These are phyloP conservation scores for Semnornis frantzii DNA, from an alignment of 2,113 vertebrate species.

Conservation along the genomic window DNA sequence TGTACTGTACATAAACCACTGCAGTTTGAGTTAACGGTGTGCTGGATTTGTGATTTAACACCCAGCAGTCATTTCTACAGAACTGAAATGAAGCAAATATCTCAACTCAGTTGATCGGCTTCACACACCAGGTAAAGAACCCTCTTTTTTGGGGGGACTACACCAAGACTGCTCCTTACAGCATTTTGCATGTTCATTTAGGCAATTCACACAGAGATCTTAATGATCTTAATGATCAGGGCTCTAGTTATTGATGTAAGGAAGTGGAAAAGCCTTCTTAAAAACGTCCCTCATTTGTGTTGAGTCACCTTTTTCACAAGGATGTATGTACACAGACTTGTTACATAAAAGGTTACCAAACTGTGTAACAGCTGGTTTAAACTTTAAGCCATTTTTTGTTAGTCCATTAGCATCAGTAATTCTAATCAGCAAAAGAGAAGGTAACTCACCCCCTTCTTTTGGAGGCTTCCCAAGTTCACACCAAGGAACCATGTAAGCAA, in stretches of 20 bases:
- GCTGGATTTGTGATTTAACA: too few species aligned
- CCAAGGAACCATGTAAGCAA: conserved; percentile 91
- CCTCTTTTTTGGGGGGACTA: too few species aligned
- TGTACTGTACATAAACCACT: too few species aligned
- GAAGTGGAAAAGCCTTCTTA: not conserved
- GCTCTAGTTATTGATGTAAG: not conserved
- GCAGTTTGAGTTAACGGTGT: too few species aligned
- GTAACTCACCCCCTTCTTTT: conserved; percentile 81
- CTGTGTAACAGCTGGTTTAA: not conserved
- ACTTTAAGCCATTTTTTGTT: not conserved
- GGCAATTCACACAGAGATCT: not conserved
- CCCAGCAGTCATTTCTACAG: too few species aligned
- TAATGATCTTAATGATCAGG: not conserved
- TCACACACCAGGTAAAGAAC: too few species aligned
- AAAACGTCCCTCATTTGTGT: not conserved
- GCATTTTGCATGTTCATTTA: not conserved
- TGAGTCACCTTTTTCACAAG: not conserved
- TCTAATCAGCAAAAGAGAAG: not conserved
- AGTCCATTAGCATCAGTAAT: not conserved
- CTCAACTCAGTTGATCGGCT: too few species aligned
- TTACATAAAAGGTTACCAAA: not conserved
- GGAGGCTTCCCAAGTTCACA: conserved; percentile 80
- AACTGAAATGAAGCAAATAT: too few species aligned
- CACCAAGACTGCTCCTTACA: not conserved
- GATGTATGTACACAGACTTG: not conserved